Evolutionary conservation across 2,113 vertebrate genomes (phyloP), one percentile per base, ranked within the genome.

Genomic region (Callionymus lyra): DNA sequence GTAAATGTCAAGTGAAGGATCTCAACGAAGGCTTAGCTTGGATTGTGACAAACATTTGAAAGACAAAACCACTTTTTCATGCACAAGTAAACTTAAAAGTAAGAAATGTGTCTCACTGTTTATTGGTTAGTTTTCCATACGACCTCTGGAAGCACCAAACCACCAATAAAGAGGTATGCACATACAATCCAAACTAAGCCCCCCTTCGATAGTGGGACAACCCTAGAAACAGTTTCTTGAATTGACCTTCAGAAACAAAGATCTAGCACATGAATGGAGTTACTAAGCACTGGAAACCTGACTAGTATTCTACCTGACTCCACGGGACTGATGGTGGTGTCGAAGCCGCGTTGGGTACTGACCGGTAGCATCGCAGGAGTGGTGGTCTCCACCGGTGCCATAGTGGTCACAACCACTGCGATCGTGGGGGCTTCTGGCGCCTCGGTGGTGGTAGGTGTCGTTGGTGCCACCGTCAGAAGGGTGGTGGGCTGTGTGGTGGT

Each of bases 241-340:
- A n/a, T n/a, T n/a, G n/a, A n/a, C n/a, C n/a, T n/a, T n/a, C n/a
- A n/a, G n/a, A n/a, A n/a, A n/a, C n/a, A n/a, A n/a, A n/a, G n/a
- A n/a, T n/a, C n/a, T n/a, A 27, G 21, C 21, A 27, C 21, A 27
- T 27, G 21, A 27, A 27, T 5, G 21, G 21, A 27, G 4, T 27
- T n/a, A n/a, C n/a, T n/a, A 10, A 38, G 12, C 6, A 16, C 16
- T 16, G 12, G 68, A 38, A 36, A 76, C 76, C 78, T 66, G 56
- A 59, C 70, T 58, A 69, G 72, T 76, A 32, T 74, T 82, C 79
- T 87, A 85, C 85, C 85, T 85, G 82, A 82, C 69, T 79, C 77
- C 77, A 68, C 69, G 77, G 74, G 59, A 76, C 66, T 77, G 76
- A 72, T 1, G 79, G 60, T 74, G 77, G 78, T 67, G 73, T 59